Percentiles rank a stretch among this genome's conserved stretches.
Conservation (phyloP, 2,797 vertebrate species). For the Sardinella longiceps region DNA sequence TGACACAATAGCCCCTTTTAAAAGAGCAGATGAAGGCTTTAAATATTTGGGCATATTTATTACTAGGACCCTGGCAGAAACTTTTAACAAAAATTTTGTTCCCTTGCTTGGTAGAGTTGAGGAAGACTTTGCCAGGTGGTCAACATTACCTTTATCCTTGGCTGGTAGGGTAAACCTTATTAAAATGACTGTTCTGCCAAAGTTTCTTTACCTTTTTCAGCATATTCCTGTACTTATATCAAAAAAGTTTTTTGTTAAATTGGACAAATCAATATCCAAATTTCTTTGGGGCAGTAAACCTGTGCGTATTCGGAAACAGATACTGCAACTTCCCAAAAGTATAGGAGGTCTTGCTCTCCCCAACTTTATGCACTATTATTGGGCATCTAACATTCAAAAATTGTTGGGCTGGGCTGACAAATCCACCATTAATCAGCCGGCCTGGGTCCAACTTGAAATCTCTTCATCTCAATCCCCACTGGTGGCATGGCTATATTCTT, state of each 20-base stretch:
- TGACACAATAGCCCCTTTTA: neutral
- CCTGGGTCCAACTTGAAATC: no score
- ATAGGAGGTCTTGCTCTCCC: no score
- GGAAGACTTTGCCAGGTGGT: slow-evolving; percentile 27
- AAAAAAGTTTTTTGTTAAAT: neutral
- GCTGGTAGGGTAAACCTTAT: slow-evolving; percentile 24
- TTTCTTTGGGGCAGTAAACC: no score
- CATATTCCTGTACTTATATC: neutral
- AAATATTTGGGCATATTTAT: neutral
- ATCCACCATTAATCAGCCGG: no score
- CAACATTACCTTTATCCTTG: slow-evolving; percentile 7
- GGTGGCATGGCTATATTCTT: no score
- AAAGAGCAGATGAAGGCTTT: neutral
- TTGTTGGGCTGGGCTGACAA: no score
- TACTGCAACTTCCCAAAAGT: no score
- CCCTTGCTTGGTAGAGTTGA: slow-evolving; percentile 11
- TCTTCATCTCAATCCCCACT: no score
- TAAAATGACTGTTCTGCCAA: no score
- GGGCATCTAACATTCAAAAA: neutral
- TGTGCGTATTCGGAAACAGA: no score
- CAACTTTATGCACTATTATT: no score
- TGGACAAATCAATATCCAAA: neutral
- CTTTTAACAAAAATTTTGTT: neutral
- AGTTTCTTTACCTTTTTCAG: no score
- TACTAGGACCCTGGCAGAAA: neutral